phyloP scores from a whole-genome alignment of 2,113 vertebrate species.

The Neolamprologus fasciatus region DNA sequence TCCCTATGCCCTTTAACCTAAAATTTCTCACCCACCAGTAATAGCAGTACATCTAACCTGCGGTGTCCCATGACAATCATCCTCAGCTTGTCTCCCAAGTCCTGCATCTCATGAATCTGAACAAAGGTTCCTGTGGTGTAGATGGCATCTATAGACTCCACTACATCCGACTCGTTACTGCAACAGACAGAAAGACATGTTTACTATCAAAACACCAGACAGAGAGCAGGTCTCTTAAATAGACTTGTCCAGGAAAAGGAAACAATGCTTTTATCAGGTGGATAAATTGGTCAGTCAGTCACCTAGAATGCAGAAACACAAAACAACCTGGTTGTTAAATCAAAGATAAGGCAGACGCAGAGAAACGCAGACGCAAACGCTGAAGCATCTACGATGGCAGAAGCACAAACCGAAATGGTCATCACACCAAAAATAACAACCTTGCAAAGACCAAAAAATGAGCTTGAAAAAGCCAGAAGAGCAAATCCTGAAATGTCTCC shows the following conservation, averaged over 20 bases:
- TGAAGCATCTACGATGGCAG: fast-evolving
- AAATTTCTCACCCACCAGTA: not conserved
- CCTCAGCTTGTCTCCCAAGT: constrained; percentile 92
- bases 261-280: not conserved
- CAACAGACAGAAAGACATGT: not conserved
- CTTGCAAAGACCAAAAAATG: not conserved
- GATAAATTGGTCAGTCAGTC: not conserved
- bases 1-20: not conserved
- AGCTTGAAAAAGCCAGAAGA: not conserved
- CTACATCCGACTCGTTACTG: constrained; percentile 89
- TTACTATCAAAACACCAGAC: not conserved
- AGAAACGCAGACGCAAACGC: not conserved
- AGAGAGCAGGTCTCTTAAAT: not conserved
- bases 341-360: fast-evolving
- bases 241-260: not conserved
- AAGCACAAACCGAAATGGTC: not conserved
- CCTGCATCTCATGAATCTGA: constrained; percentile 99
- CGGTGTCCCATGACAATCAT: constrained; percentile 98
- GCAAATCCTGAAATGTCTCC: not conserved
- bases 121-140: constrained; percentile 93
- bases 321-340: not conserved
- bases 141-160: constrained; percentile 85
- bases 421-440: not conserved
- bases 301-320: not conserved
- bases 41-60: not conserved